Evolutionary conservation across 2,113 vertebrate species (phyloP).

Genomic region (Melanocharis versteri): DNA sequence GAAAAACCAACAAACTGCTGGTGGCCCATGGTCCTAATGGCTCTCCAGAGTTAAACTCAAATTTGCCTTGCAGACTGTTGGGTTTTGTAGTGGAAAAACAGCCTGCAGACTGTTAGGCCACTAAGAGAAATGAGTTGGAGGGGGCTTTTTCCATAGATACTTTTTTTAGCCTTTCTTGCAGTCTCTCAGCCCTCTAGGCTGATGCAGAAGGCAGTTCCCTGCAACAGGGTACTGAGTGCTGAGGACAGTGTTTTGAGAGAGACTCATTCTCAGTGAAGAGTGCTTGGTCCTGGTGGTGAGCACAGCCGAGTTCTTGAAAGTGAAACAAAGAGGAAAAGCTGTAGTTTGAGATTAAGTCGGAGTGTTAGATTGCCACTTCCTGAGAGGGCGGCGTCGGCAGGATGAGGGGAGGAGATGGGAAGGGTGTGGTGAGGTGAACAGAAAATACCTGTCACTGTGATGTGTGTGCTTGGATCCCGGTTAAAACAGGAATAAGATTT

Average conservation of each 20-base stretch:
- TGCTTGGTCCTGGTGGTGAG: background rate
- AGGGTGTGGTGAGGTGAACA: background rate
- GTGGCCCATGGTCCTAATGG: background rate
- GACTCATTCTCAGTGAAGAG: accelerated
- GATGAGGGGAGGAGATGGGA: background rate
- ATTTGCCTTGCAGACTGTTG: background rate
- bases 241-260: background rate
- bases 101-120: background rate
- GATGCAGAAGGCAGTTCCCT: background rate
- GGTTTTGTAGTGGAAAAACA: background rate
- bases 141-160: accelerated
- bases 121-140: background rate
- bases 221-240: background rate
- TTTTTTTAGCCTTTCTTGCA: background rate
- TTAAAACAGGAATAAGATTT: background rate
- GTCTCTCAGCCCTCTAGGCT: background rate
- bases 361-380: background rate
- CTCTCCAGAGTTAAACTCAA: background rate
- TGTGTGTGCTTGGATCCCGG: background rate
- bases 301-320: background rate
- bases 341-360: background rate
- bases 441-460: background rate
- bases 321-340: background rate
- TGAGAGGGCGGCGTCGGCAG: background rate
- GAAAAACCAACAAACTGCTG: background rate